Evolutionary conservation across 2,113 vertebrate species (phyloP).

Genomic region (Halcyon malimbica): DNA sequence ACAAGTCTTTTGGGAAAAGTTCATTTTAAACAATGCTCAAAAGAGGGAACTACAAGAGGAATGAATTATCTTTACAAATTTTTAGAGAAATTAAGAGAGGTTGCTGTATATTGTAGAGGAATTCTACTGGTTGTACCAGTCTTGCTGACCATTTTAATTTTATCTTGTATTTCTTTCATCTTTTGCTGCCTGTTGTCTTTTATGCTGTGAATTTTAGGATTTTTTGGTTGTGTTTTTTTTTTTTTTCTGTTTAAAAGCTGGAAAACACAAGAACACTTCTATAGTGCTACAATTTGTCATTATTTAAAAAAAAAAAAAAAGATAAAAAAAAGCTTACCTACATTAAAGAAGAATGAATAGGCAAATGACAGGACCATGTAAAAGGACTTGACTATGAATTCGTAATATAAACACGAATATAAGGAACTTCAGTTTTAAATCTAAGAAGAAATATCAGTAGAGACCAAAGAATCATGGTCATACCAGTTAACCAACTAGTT

Average conservation of each 20-base stretch:
- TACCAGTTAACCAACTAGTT: neutral
- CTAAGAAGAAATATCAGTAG: neutral
- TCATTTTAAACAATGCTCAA: neutral
- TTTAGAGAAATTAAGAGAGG: neutral
- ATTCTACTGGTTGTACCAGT: neutral
- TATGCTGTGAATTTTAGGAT: neutral
- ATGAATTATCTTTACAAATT: neutral
- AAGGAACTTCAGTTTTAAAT: neutral
- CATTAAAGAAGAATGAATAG: neutral
- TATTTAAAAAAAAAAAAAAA: neutral
- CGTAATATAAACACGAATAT: neutral
- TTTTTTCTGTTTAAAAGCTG: neutral
- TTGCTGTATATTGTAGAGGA: neutral
- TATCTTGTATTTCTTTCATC: neutral
- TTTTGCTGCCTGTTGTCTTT: neutral
- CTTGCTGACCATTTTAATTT: neutral
- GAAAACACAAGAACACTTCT: neutral
- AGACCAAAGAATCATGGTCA: neutral
- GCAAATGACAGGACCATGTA: neutral
- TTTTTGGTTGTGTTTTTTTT: too few relatives aligned
- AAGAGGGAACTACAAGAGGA: neutral
- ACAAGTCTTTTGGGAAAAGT: neutral
- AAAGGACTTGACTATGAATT: neutral
- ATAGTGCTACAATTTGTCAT: neutral
- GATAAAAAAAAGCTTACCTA: too few relatives aligned